Base-by-base conservation (phyloP, 2,888 invertebrate species). In the Archaeoteleia sp. region DNA sequence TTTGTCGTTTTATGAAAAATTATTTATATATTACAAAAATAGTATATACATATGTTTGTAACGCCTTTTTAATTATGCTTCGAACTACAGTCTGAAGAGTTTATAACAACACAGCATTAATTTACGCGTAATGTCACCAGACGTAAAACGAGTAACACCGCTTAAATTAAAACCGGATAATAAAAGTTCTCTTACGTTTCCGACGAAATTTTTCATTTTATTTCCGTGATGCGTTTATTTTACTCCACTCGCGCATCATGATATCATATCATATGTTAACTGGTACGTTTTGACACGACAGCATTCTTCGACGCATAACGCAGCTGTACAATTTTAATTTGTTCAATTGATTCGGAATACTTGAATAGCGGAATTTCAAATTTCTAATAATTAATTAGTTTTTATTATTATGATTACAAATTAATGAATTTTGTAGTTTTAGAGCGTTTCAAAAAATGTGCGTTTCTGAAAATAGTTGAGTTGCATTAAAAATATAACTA, bases 151-250 rank as follows among this genome's bases (percentile, higher is more conserved):
- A 79, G 82, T 81, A 79, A 80, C 80, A 78, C 79, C 77, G 82
- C 81, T 83, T 84, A 82, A 84, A 84, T 83, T 83, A 84, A 83
- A 84, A 78, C 81, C 82, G 81, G 83, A 83, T 83, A 82, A 83
- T 84, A 83, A 84, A 83, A 83, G 82, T 76, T 74, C 73, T 65
- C 55, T 29, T 54, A 60, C 75, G 74, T 77, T 75, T 75, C 61
- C 60, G 30, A 46, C 46, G 7, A 46, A 57, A 53, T 65, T 65
- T 65, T 65, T 45, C 40, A 29, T 42, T 42, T 40, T 63, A 42
- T 54, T 54, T 43, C 37, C 42, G 48, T 13, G 49, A 63, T 57
- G 45, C 57, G 45, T 65, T 57, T 65, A 65, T 65, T 63, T 25
- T 49, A 32, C 29, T 43, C 49, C 45, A 17, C 45, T 37, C 49